phyloP scores from a whole-genome alignment of 2,888 invertebrate genomes.

The Axea sp. region DNA sequence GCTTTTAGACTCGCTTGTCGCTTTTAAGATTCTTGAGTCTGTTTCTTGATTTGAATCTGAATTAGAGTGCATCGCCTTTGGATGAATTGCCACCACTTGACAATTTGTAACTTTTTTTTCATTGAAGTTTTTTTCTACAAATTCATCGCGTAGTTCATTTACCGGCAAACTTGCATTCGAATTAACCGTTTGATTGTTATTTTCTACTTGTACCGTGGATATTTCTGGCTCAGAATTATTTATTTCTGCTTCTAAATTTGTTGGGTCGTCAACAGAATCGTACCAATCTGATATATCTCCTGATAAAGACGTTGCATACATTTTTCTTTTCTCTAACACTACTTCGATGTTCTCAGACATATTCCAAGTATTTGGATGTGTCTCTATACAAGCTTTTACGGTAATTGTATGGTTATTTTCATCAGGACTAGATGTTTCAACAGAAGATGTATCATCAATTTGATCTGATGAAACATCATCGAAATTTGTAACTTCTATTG shows the following conservation, averaged over 20 bases:
- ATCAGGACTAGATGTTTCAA: conserved; percentile 5
- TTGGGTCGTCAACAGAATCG: conserved; percentile 6
- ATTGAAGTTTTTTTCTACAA: conserved; percentile 72
- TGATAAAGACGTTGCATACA: background rate
- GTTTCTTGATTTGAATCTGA: background rate
- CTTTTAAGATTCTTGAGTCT: background rate
- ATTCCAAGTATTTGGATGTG: background rate
- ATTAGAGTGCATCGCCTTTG: background rate
- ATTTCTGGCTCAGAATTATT: too few relatives aligned
- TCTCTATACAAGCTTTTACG: conserved; percentile 47
- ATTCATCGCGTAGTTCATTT: conserved; percentile 68
- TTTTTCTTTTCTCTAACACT: conserved; percentile 6
- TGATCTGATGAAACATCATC: conserved; percentile 1
- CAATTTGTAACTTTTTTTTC: conserved; percentile 22
- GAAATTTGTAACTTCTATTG: conserved; percentile 28
- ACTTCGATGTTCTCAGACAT: background rate
- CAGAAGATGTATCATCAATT: conserved; percentile 3
- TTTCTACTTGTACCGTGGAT: too few relatives aligned
- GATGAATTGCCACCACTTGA: conserved; percentile 8
- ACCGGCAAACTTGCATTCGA: conserved; percentile 44
- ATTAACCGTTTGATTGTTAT: background rate
- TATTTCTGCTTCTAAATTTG: background rate
- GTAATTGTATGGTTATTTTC: conserved; percentile 15
- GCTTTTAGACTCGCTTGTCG: conserved; percentile 67
- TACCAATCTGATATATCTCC: conserved; percentile 21